These are phyloP conservation scores for Halcyon chelicuti DNA, from an alignment of 2,797 vertebrate genomes.

Conservation along the genomic window DNA sequence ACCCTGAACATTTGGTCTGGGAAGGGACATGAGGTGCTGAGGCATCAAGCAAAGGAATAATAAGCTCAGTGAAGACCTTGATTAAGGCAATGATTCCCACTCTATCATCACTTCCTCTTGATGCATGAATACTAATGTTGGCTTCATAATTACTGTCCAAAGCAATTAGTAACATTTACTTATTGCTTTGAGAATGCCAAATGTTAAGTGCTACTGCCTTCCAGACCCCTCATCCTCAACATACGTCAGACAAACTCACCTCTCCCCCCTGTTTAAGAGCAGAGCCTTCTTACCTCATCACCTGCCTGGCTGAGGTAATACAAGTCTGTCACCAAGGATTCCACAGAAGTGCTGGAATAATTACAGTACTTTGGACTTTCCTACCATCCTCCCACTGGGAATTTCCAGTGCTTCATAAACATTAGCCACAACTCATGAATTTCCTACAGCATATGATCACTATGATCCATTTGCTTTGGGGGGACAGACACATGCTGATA, in stretches of 20 bases:
- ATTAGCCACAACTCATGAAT: neutral
- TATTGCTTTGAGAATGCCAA: constrained; percentile 19
- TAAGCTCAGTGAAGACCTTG: neutral
- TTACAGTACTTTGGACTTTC: neutral
- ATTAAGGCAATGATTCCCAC: neutral
- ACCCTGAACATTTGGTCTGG: neutral
- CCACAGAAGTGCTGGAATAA: constrained; percentile 17
- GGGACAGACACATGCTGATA: neutral
- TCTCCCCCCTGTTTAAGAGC: neutral
- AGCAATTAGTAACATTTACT: constrained; percentile 12
- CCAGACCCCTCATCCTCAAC: constrained; percentile 1
- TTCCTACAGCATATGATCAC: neutral
- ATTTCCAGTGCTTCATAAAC: neutral
- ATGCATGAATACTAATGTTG: neutral
- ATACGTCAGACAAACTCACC: neutral
- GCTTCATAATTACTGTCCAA: neutral
- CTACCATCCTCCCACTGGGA: neutral
- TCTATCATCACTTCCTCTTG: constrained; percentile 20
- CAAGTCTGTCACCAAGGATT: neutral
- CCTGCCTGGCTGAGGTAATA: neutral
- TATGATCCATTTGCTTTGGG: neutral
- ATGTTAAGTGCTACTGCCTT: neutral
- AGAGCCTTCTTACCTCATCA: neutral
- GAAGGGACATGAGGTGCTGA: neutral
- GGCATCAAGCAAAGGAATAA: neutral